A percentile compares a stretch with the other conserved stretches of the same genome.
Conservation (phyloP, 2,113 vertebrate species). For the Cephalopterus ornatus region DNA sequence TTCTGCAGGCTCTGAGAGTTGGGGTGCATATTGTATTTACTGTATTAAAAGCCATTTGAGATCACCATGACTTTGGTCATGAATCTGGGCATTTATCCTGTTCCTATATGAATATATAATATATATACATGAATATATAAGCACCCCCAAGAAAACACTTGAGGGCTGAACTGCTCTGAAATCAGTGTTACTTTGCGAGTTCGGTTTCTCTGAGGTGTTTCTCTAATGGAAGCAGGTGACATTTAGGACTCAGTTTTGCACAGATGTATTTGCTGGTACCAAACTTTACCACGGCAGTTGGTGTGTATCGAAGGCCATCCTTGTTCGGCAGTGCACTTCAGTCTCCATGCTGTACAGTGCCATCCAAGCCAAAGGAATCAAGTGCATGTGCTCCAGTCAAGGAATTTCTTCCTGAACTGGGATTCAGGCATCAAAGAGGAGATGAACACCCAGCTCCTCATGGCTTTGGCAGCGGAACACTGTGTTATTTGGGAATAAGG, state of each 20-base stretch:
- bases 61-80: background rate
- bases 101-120: too few species aligned
- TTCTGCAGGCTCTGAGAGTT: background rate
- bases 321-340: rapidly evolving
- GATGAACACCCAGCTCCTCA: background rate
- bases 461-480: background rate
- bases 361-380: background rate
- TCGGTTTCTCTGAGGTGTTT: background rate
- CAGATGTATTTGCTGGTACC: background rate
- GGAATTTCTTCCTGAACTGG: background rate
- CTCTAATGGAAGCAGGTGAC: background rate
- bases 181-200: background rate
- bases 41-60: background rate
- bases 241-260: background rate
- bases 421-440: background rate
- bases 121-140: background rate
- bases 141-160: rapidly evolving
- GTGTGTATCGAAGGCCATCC: background rate
- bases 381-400: background rate
- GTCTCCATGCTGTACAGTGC: rapidly evolving
- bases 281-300: background rate
- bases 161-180: background rate
- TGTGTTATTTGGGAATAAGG: background rate
- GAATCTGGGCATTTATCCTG: background rate
- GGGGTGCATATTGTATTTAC: background rate